Evolutionary conservation across 2,797 vertebrate genomes (phyloP).

Genomic region (Salmo trutta): DNA sequence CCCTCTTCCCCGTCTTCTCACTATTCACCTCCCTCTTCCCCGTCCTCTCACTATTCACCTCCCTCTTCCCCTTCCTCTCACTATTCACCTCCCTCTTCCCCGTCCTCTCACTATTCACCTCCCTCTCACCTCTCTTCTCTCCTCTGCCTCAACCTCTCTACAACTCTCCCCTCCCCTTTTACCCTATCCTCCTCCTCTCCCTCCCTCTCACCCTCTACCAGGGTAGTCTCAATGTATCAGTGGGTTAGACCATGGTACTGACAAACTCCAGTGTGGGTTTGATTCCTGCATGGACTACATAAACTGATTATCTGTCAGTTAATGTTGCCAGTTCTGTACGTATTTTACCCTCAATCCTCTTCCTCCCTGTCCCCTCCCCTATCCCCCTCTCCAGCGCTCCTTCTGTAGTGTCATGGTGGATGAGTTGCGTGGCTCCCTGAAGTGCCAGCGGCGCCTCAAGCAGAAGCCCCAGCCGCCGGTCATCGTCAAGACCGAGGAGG

Average conservation of each 20-base stretch:
- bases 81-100: slow-evolving; percentile 31
- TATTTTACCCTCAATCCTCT: slow-evolving; percentile 11
- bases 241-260: background rate
- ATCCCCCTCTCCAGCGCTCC: slow-evolving; percentile 80
- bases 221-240: slow-evolving; percentile 58
- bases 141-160: background rate
- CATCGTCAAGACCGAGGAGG: slow-evolving; percentile 96
- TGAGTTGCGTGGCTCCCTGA: slow-evolving; percentile 92
- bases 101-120: slow-evolving; percentile 10
- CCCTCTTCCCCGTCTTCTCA: slow-evolving; percentile 21
- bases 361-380: slow-evolving; percentile 16
- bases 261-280: background rate
- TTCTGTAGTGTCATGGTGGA: slow-evolving; percentile 98
- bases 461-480: slow-evolving; percentile 93
- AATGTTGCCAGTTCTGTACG: slow-evolving; percentile 12
- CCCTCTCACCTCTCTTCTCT: background rate
- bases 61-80: slow-evolving; percentile 19
- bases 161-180: background rate
- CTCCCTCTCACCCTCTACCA: slow-evolving; percentile 57
- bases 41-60: slow-evolving; percentile 8
- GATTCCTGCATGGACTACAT: background rate
- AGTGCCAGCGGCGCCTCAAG: slow-evolving; percentile 93
- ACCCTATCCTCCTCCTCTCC: slow-evolving; percentile 19
- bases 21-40: slow-evolving; percentile 10
- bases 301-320: background rate